Evolutionary conservation across 1,140 invertebrate genomes (phyloP).

Genomic region (Rhyacophila brunnea): DNA sequence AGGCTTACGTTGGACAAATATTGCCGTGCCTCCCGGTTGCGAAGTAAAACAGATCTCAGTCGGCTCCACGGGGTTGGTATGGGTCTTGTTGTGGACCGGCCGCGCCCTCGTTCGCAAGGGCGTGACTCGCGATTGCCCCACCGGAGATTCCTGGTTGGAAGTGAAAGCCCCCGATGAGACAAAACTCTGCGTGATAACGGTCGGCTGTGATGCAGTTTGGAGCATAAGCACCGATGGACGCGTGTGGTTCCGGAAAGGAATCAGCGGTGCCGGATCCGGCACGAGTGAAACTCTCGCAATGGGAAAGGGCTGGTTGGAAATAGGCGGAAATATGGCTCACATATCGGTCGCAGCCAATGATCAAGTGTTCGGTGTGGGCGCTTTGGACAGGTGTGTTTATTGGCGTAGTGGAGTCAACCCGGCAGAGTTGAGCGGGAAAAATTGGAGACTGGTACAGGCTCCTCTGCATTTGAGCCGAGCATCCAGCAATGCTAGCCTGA

Average conservation of each 20-base stretch:
- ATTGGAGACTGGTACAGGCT: conserved; percentile 76
- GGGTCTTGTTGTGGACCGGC: conserved; percentile 81
- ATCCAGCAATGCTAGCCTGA: conserved; percentile 65
- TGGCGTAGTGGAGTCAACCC: conserved; percentile 75
- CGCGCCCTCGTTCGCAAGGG: conserved; percentile 76
- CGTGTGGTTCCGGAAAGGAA: conserved; percentile 88
- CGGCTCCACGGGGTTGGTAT: conserved; percentile 79
- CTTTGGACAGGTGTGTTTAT: conserved; percentile 71
- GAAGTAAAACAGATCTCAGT: conserved; percentile 84
- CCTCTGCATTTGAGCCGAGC: conserved; percentile 76
- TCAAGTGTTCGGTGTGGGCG: conserved; percentile 67
- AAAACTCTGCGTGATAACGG: conserved; percentile 73
- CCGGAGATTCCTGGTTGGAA: conserved; percentile 78
- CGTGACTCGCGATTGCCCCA: conserved; percentile 69
- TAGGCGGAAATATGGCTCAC: conserved; percentile 79
- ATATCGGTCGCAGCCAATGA: conserved; percentile 84
- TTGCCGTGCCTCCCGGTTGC: conserved; percentile 69
- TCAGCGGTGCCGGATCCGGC: conserved; percentile 69
- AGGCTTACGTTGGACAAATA: conserved; percentile 76
- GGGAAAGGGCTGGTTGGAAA: conserved; percentile 78
- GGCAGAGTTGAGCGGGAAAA: conserved; percentile 80
- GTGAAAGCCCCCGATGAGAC: conserved; percentile 68
- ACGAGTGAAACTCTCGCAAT: conserved; percentile 69
- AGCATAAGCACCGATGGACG: conserved; percentile 77
- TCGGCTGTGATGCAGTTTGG: conserved; percentile 86